A percentile compares a stretch with the other conserved stretches of the same genome.
Evolutionary conservation across 1,140 invertebrate species (phyloP).

Genomic region (Plodia interpunctella): DNA sequence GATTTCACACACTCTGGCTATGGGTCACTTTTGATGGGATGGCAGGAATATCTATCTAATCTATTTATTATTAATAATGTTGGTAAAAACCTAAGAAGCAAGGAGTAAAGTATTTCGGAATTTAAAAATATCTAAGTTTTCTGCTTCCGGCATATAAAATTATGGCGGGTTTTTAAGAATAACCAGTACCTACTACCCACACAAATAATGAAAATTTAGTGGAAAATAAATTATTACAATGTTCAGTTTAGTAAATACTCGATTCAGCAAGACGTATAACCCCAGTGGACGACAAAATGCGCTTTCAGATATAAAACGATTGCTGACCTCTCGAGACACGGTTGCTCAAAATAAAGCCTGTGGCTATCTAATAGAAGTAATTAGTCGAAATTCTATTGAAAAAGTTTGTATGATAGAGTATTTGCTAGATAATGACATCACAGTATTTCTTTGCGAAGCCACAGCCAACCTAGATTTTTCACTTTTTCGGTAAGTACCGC

Average conservation of each 20-base stretch:
- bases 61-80: too few species aligned
- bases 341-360: slow-evolving; percentile 58
- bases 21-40: too few species aligned
- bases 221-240: slow-evolving; percentile 31
- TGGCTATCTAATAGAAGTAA: slow-evolving; percentile 54
- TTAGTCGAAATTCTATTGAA: slow-evolving; percentile 47
- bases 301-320: slow-evolving; percentile 57
- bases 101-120: too few species aligned
- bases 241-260: slow-evolving; percentile 54
- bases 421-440: slow-evolving; percentile 63
- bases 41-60: too few species aligned
- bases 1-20: too few species aligned
- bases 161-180: too few species aligned
- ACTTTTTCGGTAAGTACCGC: slow-evolving; percentile 59
- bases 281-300: slow-evolving; percentile 61
- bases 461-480: slow-evolving; percentile 59
- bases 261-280: slow-evolving; percentile 60
- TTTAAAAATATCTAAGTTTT: too few species aligned
- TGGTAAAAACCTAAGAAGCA: too few species aligned
- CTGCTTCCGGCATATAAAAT: not conserved
- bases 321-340: slow-evolving; percentile 56
- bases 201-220: too few species aligned
- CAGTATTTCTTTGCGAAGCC: slow-evolving; percentile 64
- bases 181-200: too few species aligned
- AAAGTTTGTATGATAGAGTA: slow-evolving; percentile 48